These are phyloP conservation scores for Sinhomidia bicolor DNA, from an alignment of 2,888 invertebrate genomes.

Conservation along the genomic window DNA sequence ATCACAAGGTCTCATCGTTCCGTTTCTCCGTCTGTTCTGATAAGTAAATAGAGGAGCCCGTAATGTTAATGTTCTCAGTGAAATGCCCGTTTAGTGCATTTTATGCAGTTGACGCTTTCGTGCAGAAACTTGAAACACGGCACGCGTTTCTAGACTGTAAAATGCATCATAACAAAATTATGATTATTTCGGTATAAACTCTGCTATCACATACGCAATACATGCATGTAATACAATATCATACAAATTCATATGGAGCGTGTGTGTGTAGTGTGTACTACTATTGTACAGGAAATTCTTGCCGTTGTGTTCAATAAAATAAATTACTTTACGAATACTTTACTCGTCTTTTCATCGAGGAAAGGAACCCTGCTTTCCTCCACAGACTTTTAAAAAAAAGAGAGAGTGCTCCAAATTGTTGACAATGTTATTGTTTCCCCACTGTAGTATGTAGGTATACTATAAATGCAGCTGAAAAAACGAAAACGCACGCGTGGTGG, in stretches of 20 bases:
- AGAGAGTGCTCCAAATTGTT: background rate
- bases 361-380: too few relatives aligned
- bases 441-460: too few relatives aligned
- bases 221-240: background rate
- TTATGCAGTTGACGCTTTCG: conserved; percentile 48
- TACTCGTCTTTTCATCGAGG: too few relatives aligned
- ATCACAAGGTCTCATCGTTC: conserved; percentile 20
- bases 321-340: conserved; percentile 49
- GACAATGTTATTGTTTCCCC: too few relatives aligned
- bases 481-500: too few relatives aligned
- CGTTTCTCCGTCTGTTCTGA: too few relatives aligned
- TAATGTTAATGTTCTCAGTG: too few relatives aligned
- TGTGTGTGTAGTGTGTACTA: background rate
- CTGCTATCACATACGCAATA: too few relatives aligned
- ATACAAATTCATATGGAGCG: background rate
- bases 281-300: background rate
- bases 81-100: conserved; percentile 20
- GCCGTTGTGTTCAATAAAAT: conserved; percentile 53
- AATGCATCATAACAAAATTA: too few relatives aligned
- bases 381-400: too few relatives aligned
- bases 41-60: conserved; percentile 28
- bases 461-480: too few relatives aligned
- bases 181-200: too few relatives aligned
- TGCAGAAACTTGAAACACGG: conserved; percentile 56
- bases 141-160: conserved; percentile 44